Conservation (phyloP, 2,888 invertebrate species). For the Tenthredo mesomela region DNA sequence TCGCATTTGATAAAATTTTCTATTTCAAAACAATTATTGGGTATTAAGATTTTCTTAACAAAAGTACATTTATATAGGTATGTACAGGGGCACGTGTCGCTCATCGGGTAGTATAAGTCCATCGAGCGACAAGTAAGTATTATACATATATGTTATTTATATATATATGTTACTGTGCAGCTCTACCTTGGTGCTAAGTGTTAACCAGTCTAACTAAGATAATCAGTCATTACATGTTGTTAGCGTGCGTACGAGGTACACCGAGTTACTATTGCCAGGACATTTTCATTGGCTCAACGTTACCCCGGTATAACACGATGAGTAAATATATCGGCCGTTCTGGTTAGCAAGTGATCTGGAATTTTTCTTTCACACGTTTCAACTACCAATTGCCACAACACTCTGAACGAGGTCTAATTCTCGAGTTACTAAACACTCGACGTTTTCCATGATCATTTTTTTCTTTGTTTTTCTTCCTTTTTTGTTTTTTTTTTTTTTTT, state of each 20-base stretch:
- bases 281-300: conserved; percentile 38
- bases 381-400: conserved; percentile 40
- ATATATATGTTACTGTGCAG: background rate
- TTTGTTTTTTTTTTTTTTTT: background rate
- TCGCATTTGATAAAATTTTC: background rate
- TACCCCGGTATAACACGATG: conserved; percentile 59
- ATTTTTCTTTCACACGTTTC: conserved; percentile 57
- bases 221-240: conserved; percentile 76
- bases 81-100: conserved; percentile 14
- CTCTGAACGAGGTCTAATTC: conserved; percentile 26
- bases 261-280: conserved; percentile 34
- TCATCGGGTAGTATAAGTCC: background rate
- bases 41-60: background rate
- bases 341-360: conserved; percentile 67
- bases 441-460: conserved; percentile 1
- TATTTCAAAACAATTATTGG: background rate
- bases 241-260: conserved; percentile 67
- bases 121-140: background rate
- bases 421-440: conserved; percentile 6
- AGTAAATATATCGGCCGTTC: conserved; percentile 65
- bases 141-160: background rate
- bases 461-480: background rate
- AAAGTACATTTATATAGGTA: background rate
- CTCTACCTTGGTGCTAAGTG: conserved; percentile 71
- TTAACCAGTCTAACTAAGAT: conserved; percentile 76